These are phyloP conservation scores for Apis dorsata DNA, from an alignment of 1,140 invertebrate genomes.

Conservation along the genomic window DNA sequence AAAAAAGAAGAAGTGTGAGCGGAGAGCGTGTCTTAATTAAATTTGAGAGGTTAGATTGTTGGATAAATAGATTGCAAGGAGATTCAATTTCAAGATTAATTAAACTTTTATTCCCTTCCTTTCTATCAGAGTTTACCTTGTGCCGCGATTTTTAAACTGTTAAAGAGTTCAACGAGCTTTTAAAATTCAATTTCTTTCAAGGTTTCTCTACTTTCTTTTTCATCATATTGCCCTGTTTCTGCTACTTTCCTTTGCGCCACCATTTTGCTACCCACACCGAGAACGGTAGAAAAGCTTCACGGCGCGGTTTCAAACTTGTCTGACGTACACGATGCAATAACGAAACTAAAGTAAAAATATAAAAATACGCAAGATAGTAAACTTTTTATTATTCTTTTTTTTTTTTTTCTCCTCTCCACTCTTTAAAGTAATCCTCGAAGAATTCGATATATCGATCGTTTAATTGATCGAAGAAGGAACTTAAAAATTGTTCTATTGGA, in stretches of 20 bases:
- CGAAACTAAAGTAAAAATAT: too few species aligned
- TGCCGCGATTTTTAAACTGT: neutral
- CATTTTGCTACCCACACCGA: too few species aligned
- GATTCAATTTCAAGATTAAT: slow-evolving; percentile 9
- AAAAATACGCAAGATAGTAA: too few species aligned
- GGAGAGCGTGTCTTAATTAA: neutral
- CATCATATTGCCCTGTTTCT: neutral
- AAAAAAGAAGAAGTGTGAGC: too few species aligned
- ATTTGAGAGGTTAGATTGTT: neutral
- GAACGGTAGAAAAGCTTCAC: neutral
- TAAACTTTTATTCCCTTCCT: neutral
- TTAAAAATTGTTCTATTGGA: too few species aligned
- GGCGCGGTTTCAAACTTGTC: neutral
- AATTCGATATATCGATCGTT: too few species aligned
- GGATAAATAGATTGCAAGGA: neutral
- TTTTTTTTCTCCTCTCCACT: too few species aligned
- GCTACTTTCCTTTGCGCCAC: too few species aligned
- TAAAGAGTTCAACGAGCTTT: neutral
- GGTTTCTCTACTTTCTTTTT: neutral
- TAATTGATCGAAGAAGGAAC: too few species aligned
- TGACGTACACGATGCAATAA: neutral
- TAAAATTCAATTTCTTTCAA: neutral
- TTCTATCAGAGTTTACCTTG: neutral
- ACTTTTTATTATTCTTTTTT: too few species aligned
- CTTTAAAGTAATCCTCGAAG: too few species aligned